Conservation (phyloP, 2,888 invertebrate species). For the Aspidiotus rigidus region DNA sequence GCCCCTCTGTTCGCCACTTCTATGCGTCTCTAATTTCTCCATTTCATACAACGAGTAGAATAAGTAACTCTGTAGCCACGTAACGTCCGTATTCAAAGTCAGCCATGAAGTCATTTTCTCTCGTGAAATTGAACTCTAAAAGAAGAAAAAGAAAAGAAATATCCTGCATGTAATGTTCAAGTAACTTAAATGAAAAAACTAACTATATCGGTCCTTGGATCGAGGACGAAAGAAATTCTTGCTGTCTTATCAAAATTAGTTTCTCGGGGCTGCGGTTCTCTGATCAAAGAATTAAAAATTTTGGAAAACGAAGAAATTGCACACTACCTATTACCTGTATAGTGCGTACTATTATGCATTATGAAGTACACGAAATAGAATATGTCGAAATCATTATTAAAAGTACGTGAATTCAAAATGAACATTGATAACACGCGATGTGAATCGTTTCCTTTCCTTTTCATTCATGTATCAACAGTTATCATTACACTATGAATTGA, state of each 20-base stretch:
- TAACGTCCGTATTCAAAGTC: conserved; percentile 24
- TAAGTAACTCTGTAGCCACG: conserved; percentile 18
- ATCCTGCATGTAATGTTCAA: neutral
- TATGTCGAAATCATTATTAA: too few relatives aligned
- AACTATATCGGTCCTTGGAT: neutral
- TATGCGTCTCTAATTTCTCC: conserved; percentile 24
- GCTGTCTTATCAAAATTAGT: too few relatives aligned
- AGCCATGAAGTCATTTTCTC: conserved; percentile 26
- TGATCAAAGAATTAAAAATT: too few relatives aligned
- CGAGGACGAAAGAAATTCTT: too few relatives aligned
- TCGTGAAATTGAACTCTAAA: conserved; percentile 19
- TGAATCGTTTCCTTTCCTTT: too few relatives aligned
- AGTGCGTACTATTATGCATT: too few relatives aligned
- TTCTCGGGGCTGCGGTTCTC: too few relatives aligned
- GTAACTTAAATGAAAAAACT: neutral
- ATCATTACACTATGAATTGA: neutral
- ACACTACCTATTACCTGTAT: too few relatives aligned
- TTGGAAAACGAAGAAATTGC: too few relatives aligned
- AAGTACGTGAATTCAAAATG: too few relatives aligned
- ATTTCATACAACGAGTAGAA: conserved; percentile 26
- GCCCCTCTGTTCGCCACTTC: conserved; percentile 21
- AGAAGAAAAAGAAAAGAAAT: conserved; percentile 19
- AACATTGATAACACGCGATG: too few relatives aligned
- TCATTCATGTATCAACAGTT: neutral
- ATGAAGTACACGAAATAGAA: too few relatives aligned